Conservation (phyloP, 2,113 vertebrate genomes). For the Mesocricetus auratus region DNA sequence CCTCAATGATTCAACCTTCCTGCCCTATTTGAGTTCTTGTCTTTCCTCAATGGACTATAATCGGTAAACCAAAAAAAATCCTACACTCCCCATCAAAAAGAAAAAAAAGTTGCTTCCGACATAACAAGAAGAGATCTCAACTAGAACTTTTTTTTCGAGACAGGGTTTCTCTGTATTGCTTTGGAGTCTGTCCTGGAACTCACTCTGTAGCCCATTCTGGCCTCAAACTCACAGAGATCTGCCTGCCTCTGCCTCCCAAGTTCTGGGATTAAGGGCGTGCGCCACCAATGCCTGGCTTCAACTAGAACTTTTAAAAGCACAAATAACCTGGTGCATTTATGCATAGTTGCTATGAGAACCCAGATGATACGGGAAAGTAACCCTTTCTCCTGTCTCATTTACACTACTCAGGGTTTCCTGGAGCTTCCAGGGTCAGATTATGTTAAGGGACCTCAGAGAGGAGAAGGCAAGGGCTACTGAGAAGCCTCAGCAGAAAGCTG, state of each 20-base stretch:
- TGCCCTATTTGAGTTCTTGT: background rate
- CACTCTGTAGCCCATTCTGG: too few species aligned
- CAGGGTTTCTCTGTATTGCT: too few species aligned
- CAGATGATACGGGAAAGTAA: background rate
- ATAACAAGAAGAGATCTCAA: background rate
- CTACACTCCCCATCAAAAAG: background rate
- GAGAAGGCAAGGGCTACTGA: background rate
- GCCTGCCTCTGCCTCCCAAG: too few species aligned
- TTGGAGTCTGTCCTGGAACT: too few species aligned
- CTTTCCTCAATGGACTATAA: background rate
- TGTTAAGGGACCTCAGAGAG: background rate
- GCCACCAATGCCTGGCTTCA: too few species aligned
- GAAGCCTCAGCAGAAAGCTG: conserved; percentile 28
- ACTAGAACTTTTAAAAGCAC: background rate
- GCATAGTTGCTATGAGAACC: background rate
- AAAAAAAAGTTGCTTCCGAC: background rate
- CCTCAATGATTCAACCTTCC: too few species aligned
- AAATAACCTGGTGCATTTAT: background rate
- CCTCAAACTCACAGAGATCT: too few species aligned
- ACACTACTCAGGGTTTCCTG: background rate
- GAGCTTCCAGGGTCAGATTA: background rate
- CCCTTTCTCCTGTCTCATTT: background rate
- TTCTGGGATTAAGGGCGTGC: too few species aligned
- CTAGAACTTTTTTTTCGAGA: too few species aligned
- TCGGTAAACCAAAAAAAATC: background rate